Evolutionary conservation across 2,888 invertebrate species (phyloP), one percentile per base, ranked within the genome.

Genomic region (Caradrina kadenii): DNA sequence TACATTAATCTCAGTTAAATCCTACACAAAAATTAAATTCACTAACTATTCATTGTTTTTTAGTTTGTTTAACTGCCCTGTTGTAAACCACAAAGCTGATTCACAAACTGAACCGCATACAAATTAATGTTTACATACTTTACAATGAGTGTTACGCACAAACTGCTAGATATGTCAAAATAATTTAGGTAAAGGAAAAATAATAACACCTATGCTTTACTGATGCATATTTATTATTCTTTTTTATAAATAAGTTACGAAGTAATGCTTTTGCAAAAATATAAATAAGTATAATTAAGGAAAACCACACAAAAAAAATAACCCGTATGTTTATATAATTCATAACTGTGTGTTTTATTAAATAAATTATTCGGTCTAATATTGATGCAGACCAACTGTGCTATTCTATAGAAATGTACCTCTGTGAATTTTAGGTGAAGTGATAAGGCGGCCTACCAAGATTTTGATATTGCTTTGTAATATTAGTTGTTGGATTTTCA

Each of bases 201-300:
- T 39, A 26, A 35, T 15, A 42, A 11, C 15, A 39, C 39, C 11
- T 39, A 8, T 5, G 8, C 35, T 8, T 8, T 35, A 35, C 8
- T 35, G 35, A 8, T 10, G 22, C 1, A 35, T 26, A 17, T 21
- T 72, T 42, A 2, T 13, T 50, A 50, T 31, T 5, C 3, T 26
- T 52, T 63, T 35, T 31, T 35, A 19, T 52, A 31, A 26, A 7
- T 31, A 31, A 31, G 2, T 26, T 26, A 26, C 26, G 2, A 26
- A 26, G 35, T 35, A 6, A 35, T 35, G 35, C 35, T 1, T 35
- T 35, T 11, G 19, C 60, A 61, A 69, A 52, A 59, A n/a, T 31
- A 53, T 52, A 31, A 31, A 19, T 7, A 39, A 39, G 11, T 39
- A n/a, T n/a, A n/a, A n/a, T 6, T 15, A 21, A 71, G 72, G 73